These are phyloP conservation scores for Syngnathus floridae DNA, from an alignment of 2,113 vertebrate species.

Conservation along the genomic window DNA sequence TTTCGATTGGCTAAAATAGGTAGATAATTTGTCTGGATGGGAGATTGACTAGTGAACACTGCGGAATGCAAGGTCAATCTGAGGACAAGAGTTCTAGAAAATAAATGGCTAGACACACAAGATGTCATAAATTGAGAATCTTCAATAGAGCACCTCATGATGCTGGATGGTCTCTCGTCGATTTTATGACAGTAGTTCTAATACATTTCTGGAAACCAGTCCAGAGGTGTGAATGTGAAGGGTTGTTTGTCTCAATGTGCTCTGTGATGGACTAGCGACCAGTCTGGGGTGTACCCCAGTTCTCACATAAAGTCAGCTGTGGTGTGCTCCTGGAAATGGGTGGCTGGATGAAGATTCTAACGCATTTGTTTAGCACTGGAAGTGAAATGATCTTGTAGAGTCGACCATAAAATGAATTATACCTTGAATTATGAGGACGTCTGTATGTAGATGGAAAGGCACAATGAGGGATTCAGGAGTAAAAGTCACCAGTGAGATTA, in stretches of 20 bases:
- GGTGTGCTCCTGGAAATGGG: constrained; percentile 6
- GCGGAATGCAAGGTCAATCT: background rate
- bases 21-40: background rate
- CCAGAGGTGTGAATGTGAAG: background rate
- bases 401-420: constrained; percentile 7
- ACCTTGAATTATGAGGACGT: background rate
- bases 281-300: background rate
- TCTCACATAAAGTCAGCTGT: background rate
- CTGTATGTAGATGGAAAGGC: background rate
- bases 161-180: background rate
- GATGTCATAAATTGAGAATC: background rate
- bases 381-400: background rate
- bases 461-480: constrained; percentile 18
- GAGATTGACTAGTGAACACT: background rate
- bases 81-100: background rate
- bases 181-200: background rate
- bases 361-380: background rate
- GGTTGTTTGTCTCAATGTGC: too few relatives aligned
- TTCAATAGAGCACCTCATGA: background rate
- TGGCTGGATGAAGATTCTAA: background rate
- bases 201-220: background rate
- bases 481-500: constrained; percentile 39
- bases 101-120: background rate
- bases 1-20: too few relatives aligned
- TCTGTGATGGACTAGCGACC: too few relatives aligned